These are phyloP conservation scores for Otus scops DNA, from an alignment of 2,797 vertebrate species.

Conservation along the genomic window DNA sequence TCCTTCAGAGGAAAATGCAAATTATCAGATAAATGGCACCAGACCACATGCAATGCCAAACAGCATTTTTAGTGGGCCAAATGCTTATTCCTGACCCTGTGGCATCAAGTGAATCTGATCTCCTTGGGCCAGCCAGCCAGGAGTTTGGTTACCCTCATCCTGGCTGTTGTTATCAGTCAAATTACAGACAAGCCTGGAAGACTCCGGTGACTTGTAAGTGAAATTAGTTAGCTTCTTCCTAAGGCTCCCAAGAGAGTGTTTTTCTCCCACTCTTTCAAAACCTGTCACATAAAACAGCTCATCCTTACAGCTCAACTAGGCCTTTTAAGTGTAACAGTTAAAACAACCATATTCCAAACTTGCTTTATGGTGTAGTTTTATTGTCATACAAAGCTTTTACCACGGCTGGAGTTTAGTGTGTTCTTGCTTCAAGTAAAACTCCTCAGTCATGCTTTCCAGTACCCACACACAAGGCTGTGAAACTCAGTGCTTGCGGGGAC, in stretches of 20 bases:
- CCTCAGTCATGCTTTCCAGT: neutral
- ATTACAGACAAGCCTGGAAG: neutral
- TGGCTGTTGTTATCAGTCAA: neutral
- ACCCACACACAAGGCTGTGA: neutral
- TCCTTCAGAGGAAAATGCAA: neutral
- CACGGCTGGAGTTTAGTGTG: rapidly evolving
- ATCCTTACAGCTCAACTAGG: neutral
- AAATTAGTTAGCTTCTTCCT: neutral
- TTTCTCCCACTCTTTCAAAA: neutral
- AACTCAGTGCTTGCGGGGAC: neutral
- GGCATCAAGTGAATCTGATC: neutral
- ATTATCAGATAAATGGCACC: neutral
- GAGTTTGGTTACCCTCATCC: neutral
- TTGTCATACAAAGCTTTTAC: neutral
- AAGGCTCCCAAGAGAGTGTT: neutral
- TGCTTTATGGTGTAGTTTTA: neutral
- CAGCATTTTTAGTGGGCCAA: neutral
- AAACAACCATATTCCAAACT: neutral
- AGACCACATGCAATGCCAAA: neutral
- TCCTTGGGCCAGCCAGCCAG: neutral
- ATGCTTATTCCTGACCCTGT: neutral
- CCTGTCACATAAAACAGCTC: neutral
- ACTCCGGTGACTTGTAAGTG: neutral
- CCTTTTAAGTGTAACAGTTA: neutral
- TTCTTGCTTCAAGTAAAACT: neutral